Evolutionary conservation across 1,140 invertebrate species (phyloP), one percentile per base, ranked within the genome.

Genomic region (Gryon sp.): DNA sequence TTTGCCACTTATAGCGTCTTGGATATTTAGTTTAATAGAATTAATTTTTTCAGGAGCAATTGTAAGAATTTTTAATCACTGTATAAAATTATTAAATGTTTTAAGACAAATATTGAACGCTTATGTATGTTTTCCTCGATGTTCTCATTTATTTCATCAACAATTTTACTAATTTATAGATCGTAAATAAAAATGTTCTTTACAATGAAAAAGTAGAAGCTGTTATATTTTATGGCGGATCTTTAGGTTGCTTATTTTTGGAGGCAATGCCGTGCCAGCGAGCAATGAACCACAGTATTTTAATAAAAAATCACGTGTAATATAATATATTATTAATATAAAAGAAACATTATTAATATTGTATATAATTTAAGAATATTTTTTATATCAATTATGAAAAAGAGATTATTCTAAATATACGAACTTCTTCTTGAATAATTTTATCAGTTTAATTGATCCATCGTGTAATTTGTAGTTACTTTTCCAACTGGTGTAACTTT

Each of bases 1-100:
- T 5, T 68, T 50, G 63, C 63, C 63, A 4, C 50, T 68, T 18
- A 14, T 68, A 16, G 48, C 8, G 3, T 46, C 63, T 0, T 68
- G 63, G 63, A 55, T 68, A 11, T 57, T 55, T 4, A 55, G 63
- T 57, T 68, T 68, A 5, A 22, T 48, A 24, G 63, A 68, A 46
- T 57, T 68, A 46, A 55, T 57, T 38, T 43, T 68, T 55, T 68
- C 63, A 11, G 63, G 63, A 68, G 50, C 57, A 18, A 48, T 55
- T 18, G 63, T 68, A 68, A 68, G 63, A n/a, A n/a, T n/a, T n/a
- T n/a, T n/a, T n/a, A n/a, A n/a, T n/a, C n/a, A n/a, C n/a, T n/a
- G n/a, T n/a, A n/a, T n/a, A n/a, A n/a, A n/a, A n/a, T n/a, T n/a
- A n/a, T n/a, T n/a, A n/a, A n/a, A n/a, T n/a, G n/a, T n/a, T n/a